Evolutionary conservation across 2,888 invertebrate genomes (phyloP), one percentile per base, ranked within the genome.

Genomic region (Synanthedon vespiformis): DNA sequence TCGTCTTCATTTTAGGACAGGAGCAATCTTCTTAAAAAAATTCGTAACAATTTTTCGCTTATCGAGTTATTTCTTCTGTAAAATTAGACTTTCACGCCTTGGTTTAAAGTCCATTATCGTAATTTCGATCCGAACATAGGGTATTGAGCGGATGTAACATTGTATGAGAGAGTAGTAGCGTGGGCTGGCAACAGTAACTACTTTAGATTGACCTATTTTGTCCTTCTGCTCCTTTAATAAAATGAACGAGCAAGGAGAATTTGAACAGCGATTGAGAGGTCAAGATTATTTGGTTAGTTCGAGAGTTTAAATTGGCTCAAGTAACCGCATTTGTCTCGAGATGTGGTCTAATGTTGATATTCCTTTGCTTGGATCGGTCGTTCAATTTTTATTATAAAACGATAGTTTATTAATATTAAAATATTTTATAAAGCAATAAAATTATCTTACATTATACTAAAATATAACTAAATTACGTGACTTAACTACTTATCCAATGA

Each of bases 281-380:
- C 85, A 68, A 57, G 52, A 61, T 58, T 69, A 53, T 60, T 56
- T 82, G 83, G 86, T 59, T 61, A 59, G 57, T 63, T 64, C 63
- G 70, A 66, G 58, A 62, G 60, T 63, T 68, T 84, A 83, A 87
- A 85, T 86, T 86, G 86, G 77, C 76, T 82, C 72, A 81, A 85
- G 83, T 83, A 83, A 80, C 75, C 68, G 68, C 69, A 66, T 69
- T 68, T 69, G 76, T 79, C 80, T 80, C 71, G 65, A 74, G 77
- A 72, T 68, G 68, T 48, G 22, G 66, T 63, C 68, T 71, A 64
- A 60, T 67, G 61, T 72, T 72, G 75, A 74, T 72, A 74, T 67
- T 67, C 55, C 62, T 63, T 64, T 48, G 14, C 44, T 44, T 13
- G n/a, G 6, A 10, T 34, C 34, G 34, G 34, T 34, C 34, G 34